Conservation (phyloP, 2,888 invertebrate genomes). For the Philereme transversata region DNA sequence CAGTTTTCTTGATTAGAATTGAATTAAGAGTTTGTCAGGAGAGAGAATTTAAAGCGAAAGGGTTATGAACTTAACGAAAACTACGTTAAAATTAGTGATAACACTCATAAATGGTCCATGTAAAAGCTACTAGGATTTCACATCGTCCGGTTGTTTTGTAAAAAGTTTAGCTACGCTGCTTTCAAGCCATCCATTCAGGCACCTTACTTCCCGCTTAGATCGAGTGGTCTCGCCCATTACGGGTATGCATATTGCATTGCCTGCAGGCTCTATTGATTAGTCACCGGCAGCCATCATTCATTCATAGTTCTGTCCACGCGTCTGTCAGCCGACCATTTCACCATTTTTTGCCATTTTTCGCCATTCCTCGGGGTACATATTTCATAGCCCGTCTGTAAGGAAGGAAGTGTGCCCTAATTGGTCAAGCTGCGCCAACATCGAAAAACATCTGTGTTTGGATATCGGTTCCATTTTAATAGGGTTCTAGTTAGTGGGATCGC, state of each 20-base stretch:
- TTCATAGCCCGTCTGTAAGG: slow-evolving; percentile 68
- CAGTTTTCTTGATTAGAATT: no score
- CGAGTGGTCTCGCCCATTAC: slow-evolving; percentile 57
- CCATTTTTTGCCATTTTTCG: slow-evolving; percentile 47
- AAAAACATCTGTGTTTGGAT: slow-evolving; percentile 40
- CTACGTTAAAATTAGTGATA: no score
- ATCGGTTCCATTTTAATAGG: no score
- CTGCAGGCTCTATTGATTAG: slow-evolving; percentile 54
- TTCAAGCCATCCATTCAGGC: slow-evolving; percentile 7
- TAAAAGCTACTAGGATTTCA: no score
- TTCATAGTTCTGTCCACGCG: slow-evolving; percentile 64
- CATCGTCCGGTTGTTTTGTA: not conserved
- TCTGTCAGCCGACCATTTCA: slow-evolving; percentile 52
- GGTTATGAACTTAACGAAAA: no score
- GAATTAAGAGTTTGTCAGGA: no score
- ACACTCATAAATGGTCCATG: no score
- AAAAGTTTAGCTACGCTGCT: slow-evolving; percentile 10
- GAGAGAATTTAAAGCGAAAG: no score
- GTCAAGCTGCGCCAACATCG: slow-evolving; percentile 56
- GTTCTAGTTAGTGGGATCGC: no score
- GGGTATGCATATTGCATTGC: slow-evolving; percentile 58
- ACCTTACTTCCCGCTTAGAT: slow-evolving; percentile 29
- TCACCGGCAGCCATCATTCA: slow-evolving; percentile 67
- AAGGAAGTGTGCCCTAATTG: slow-evolving; percentile 72
- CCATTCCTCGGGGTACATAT: slow-evolving; percentile 68